These are phyloP conservation scores for Venustoraphidia nigricollis DNA, from an alignment of 2,888 invertebrate genomes.

Conservation along the genomic window DNA sequence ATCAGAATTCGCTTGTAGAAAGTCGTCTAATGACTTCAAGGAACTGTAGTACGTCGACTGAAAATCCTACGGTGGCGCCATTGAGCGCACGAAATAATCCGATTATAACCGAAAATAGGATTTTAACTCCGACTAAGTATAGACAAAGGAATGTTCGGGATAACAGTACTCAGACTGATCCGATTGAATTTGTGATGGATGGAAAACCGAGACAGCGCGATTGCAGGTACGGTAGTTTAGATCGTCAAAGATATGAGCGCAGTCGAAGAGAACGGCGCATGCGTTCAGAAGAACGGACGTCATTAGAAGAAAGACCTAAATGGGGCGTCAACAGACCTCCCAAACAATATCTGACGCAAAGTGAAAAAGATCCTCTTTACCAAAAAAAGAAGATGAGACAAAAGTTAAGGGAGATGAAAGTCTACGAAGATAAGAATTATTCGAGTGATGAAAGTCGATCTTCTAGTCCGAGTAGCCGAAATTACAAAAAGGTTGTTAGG, in stretches of 20 bases:
- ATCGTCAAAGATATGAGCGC: slow-evolving; percentile 15
- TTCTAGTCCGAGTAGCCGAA: slow-evolving; percentile 34
- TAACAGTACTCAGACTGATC: slow-evolving; percentile 54
- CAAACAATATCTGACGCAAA: slow-evolving; percentile 74
- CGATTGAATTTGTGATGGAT: slow-evolving; percentile 9
- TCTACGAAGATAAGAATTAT: slow-evolving; percentile 35
- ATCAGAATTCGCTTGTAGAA: too few relatives aligned
- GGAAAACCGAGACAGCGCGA: slow-evolving; percentile 9
- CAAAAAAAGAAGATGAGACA: slow-evolving; percentile 51
- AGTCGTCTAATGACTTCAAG: too few relatives aligned
- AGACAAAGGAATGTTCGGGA: slow-evolving; percentile 36
- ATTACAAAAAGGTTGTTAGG: slow-evolving; percentile 15
- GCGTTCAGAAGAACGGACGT: slow-evolving; percentile 35
- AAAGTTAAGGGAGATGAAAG: slow-evolving; percentile 36
- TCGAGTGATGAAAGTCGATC: slow-evolving; percentile 45
- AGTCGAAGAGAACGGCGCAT: slow-evolving; percentile 35
- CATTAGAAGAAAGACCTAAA: slow-evolving; percentile 51
- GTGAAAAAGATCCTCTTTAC: slow-evolving; percentile 78
- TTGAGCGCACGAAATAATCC: slow-evolving; percentile 8
- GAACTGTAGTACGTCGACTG: too few relatives aligned
- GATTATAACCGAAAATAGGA: slow-evolving; percentile 28
- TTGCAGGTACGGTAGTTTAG: slow-evolving; percentile 24
- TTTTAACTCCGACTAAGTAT: slow-evolving; percentile 42
- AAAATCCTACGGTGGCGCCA: slow-evolving; percentile 16
- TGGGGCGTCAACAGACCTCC: slow-evolving; percentile 65